Conservation (phyloP, 1,140 invertebrate species). For the Sycobia sp. region DNA sequence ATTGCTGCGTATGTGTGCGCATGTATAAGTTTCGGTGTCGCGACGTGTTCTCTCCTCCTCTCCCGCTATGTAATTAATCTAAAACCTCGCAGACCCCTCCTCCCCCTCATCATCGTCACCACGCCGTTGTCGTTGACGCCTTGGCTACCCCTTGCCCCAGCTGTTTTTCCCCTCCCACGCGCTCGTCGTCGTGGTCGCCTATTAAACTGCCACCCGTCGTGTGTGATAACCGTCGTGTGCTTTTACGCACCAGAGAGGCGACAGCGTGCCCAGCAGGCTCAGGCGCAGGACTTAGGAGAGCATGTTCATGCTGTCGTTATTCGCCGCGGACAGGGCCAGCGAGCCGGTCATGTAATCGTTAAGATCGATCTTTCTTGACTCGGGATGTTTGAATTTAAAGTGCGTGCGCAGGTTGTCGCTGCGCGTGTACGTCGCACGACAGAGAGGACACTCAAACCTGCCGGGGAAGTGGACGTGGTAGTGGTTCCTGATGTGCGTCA, state of each 20-base stretch:
- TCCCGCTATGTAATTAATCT: no score
- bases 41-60: no score
- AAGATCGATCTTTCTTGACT: slow-evolving; percentile 80
- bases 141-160: no score
- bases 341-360: slow-evolving; percentile 60
- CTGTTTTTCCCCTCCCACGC: no score
- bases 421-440: slow-evolving; percentile 83
- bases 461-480: slow-evolving; percentile 89
- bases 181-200: slow-evolving; percentile 15
- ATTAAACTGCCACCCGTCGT: no score
- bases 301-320: slow-evolving; percentile 63
- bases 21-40: no score
- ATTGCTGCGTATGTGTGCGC: no score
- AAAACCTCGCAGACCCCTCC: no score
- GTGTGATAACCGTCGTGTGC: background rate
- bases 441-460: slow-evolving; percentile 84
- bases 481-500: slow-evolving; percentile 88
- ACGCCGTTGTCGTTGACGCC: background rate
- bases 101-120: background rate
- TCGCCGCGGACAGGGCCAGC: slow-evolving; percentile 62
- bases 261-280: slow-evolving; percentile 33
- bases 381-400: slow-evolving; percentile 87
- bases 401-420: slow-evolving; percentile 86
- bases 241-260: slow-evolving; percentile 18
- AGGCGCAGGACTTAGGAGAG: slow-evolving; percentile 55